A percentile compares a stretch with the other conserved stretches of the same genome.
Evolutionary conservation across 2,797 vertebrate genomes (phyloP).

Genomic region (Sciurus carolinensis): DNA sequence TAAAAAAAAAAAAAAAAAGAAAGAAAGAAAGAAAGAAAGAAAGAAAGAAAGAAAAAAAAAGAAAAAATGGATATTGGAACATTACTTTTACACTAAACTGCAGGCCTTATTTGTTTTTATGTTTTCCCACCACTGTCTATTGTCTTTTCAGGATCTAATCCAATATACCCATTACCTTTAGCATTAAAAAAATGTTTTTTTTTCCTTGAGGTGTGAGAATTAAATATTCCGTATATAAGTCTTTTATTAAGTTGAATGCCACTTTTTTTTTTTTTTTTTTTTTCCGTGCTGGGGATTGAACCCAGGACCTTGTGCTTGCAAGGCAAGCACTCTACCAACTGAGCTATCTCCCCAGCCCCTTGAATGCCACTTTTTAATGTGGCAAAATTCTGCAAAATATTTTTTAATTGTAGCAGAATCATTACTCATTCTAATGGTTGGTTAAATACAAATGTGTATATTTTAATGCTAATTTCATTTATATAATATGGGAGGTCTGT

Average conservation of each 20-base stretch:
- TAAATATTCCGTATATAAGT: neutral
- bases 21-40: neutral
- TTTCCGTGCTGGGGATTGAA: no score
- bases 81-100: neutral
- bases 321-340: no score
- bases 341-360: no score
- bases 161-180: neutral
- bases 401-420: constrained; percentile 44
- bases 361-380: constrained; percentile 45
- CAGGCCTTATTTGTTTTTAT: neutral
- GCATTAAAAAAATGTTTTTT: neutral
- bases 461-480: neutral
- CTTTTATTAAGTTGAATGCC: constrained; percentile 15
- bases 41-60: neutral
- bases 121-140: neutral
- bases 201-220: constrained; percentile 7
- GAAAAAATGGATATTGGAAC: neutral
- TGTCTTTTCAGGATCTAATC: neutral
- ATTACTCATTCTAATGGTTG: neutral
- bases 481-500: neutral
- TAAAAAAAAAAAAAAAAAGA: neutral
- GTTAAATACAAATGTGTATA: neutral
- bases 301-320: no score
- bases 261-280: constrained; percentile 19
- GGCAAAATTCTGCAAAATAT: neutral